Evolutionary conservation across 2,113 vertebrate species (phyloP).

Genomic region (Leptodactylus fuscus): DNA sequence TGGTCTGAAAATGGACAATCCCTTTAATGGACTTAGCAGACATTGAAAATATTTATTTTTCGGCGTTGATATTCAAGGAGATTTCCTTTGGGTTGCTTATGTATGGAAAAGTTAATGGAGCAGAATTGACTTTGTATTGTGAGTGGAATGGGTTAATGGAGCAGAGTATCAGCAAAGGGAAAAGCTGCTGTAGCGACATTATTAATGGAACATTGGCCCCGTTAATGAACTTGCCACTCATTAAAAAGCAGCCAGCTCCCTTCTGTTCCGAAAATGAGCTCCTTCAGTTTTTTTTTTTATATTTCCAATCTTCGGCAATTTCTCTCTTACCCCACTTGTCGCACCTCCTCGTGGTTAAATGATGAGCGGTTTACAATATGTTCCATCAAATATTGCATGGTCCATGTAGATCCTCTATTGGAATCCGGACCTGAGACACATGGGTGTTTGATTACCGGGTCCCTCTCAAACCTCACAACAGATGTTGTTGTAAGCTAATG

Average conservation of each 20-base stretch:
- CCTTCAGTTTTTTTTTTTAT: conserved; percentile 26
- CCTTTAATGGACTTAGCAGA: not conserved
- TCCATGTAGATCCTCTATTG: not conserved
- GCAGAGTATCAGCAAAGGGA: conserved; percentile 45
- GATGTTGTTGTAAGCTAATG: conserved; percentile 50
- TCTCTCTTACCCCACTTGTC: conserved; percentile 13
- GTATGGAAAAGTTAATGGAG: conserved; percentile 38
- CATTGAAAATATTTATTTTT: conserved; percentile 12
- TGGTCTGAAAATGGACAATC: no score
- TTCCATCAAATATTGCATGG: not conserved
- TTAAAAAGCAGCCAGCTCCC: conserved; percentile 58
- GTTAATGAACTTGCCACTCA: conserved; percentile 60
- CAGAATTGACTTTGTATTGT: conserved; percentile 25
- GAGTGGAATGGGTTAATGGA: conserved; percentile 56
- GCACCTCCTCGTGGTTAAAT: not conserved
- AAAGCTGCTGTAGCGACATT: conserved; percentile 57
- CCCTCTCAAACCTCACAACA: conserved; percentile 43
- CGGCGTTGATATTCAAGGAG: not conserved
- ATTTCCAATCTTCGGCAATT: not conserved
- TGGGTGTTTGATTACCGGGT: conserved; percentile 34
- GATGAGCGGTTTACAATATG: not conserved
- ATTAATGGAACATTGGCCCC: conserved; percentile 60
- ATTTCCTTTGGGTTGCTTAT: conserved; percentile 33
- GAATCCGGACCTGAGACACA: conserved; percentile 10
- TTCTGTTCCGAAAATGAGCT: conserved; percentile 52